These are phyloP conservation scores for Coelinius sp. DNA, from an alignment of 2,888 invertebrate genomes.

Conservation along the genomic window DNA sequence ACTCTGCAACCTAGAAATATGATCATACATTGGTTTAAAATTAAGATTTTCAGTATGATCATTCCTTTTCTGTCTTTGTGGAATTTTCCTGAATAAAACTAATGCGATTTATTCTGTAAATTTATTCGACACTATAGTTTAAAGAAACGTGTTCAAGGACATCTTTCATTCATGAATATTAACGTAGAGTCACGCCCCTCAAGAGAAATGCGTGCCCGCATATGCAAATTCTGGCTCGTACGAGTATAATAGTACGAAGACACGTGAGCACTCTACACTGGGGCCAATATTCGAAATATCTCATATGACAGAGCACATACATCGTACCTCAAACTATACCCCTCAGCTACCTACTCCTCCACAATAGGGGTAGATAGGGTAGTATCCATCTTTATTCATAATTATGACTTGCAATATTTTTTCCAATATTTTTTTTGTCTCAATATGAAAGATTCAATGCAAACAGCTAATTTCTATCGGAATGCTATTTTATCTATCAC, in stretches of 20 bases:
- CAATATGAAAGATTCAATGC: too few relatives aligned
- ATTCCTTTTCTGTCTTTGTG: background rate
- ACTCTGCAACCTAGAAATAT: too few relatives aligned
- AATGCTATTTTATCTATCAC: too few relatives aligned
- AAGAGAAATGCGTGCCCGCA: conserved; percentile 53
- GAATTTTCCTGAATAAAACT: background rate
- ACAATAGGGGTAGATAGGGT: too few relatives aligned
- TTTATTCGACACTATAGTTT: background rate
- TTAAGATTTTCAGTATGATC: too few relatives aligned
- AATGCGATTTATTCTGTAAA: background rate
- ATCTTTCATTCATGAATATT: conserved; percentile 60
- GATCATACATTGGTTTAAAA: too few relatives aligned
- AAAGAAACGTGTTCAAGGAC: background rate
- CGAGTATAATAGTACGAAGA: conserved; percentile 8
- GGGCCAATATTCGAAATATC: conserved; percentile 64
- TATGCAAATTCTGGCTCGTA: conserved; percentile 48
- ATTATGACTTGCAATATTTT: too few relatives aligned
- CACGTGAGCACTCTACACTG: conserved; percentile 19
- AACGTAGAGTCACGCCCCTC: conserved; percentile 49
- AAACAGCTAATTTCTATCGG: too few relatives aligned
- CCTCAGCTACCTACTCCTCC: conserved; percentile 2
- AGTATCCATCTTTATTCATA: too few relatives aligned
- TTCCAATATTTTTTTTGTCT: too few relatives aligned
- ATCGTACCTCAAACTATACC: conserved; percentile 3
- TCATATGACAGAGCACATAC: conserved; percentile 54